Evolutionary conservation across 2,797 vertebrate species (phyloP).

Genomic region (Sebastolobus altivelis): DNA sequence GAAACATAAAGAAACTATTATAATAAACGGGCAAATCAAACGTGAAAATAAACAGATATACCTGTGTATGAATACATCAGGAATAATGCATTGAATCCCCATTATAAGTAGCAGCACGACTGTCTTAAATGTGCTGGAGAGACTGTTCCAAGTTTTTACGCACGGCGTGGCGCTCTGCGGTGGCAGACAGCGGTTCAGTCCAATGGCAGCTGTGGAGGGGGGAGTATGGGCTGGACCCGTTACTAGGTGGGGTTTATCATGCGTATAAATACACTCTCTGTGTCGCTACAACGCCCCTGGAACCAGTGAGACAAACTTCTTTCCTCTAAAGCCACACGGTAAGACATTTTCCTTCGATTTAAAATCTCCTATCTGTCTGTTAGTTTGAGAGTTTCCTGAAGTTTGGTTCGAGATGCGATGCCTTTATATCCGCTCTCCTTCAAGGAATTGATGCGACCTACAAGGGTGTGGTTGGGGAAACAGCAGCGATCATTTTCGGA

Average conservation of each 20-base stretch:
- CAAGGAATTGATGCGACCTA: not conserved
- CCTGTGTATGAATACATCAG: no score
- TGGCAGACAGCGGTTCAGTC: constrained; percentile 34
- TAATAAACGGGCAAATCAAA: not conserved
- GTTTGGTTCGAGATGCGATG: not conserved
- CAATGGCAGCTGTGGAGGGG: constrained; percentile 37
- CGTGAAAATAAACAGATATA: fast-evolving
- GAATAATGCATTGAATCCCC: not conserved
- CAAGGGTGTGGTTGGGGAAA: constrained; percentile 63
- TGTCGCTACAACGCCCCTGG: constrained; percentile 35
- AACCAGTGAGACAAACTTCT: constrained; percentile 35
- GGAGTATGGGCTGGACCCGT: constrained; percentile 53
- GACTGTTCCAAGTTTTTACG: constrained; percentile 16
- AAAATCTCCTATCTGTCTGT: not conserved
- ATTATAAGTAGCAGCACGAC: not conserved
- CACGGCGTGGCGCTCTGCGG: not conserved
- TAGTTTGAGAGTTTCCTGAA: not conserved
- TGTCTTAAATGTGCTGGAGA: constrained; percentile 12
- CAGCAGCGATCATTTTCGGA: not conserved
- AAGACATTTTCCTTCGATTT: constrained; percentile 31
- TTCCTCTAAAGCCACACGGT: constrained; percentile 48
- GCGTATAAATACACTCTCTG: constrained; percentile 69
- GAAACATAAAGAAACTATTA: not conserved
- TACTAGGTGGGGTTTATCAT: constrained; percentile 76
- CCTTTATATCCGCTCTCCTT: not conserved